Conservation (phyloP, 2,797 vertebrate genomes). For the Microctenopoma stevenorrisi region DNA sequence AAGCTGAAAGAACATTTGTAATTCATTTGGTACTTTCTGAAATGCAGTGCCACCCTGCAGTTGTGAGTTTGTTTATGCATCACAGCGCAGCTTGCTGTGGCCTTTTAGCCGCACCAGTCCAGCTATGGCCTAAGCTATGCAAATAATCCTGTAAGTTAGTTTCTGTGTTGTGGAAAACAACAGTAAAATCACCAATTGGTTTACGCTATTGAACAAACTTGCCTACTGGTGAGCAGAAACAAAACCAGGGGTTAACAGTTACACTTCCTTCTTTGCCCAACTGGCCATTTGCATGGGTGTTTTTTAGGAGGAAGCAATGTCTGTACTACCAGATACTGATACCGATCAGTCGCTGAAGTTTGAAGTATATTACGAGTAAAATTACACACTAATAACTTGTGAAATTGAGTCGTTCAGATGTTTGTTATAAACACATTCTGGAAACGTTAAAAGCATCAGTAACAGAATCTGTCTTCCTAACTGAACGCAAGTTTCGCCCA, state of each 20-base stretch:
- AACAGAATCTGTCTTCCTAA: conserved; percentile 10
- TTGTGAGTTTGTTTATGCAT: conserved; percentile 16
- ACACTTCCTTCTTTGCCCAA: conserved; percentile 68
- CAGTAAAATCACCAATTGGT: conserved; percentile 23
- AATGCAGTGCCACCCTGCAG: conserved; percentile 32
- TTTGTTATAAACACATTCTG: conserved; percentile 12
- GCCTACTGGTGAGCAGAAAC: conserved; percentile 2
- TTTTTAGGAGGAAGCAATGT: conserved; percentile 50
- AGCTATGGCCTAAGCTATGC: conserved; percentile 28
- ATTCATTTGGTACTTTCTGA: conserved; percentile 59
- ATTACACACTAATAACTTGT: conserved; percentile 39
- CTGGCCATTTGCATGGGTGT: conserved; percentile 67
- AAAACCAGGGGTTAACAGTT: conserved; percentile 37
- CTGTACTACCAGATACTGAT: conserved; percentile 33
- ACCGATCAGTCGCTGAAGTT: conserved; percentile 5
- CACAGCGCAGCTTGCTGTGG: conserved; percentile 22
- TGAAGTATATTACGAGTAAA: conserved; percentile 15
- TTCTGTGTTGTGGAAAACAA: conserved; percentile 19
- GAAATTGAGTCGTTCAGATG: background rate
- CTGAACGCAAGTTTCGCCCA: conserved; percentile 5
- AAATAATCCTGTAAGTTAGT: conserved; percentile 40
- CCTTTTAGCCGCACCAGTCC: conserved; percentile 3
- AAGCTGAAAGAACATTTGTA: conserved; percentile 72
- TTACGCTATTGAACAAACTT: background rate
- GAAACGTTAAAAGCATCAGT: conserved; percentile 16